Base-by-base conservation (phyloP, 2,888 invertebrate species). In the Lepidonotus clava region DNA sequence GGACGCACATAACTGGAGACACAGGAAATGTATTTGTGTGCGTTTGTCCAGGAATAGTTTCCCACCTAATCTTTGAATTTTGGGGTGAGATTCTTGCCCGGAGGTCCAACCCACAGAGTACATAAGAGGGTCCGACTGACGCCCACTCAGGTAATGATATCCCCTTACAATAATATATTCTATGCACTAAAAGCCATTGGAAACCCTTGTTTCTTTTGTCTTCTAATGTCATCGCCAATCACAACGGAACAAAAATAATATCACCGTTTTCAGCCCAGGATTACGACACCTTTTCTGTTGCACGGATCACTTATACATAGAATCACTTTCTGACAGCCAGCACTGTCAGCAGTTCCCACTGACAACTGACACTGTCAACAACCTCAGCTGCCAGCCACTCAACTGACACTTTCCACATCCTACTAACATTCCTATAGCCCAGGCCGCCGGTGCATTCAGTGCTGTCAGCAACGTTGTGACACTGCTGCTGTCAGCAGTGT, bases 211-310 rank as follows among this genome's bases (percentile, higher is more conserved):
- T 28, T 61, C 24, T 28, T 28, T n/a, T 6, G 4, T n/a, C 8
- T 71, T 38, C 71, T 38, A 66, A 66, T 32, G 24, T 38, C 71
- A 71, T 71, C 38, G 71, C 71, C 71, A 71, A 71, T 71, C 71
- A 71, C 71, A 71, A 71, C 71, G 71, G 71, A 71, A 71, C 71
- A 71, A 71, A 71, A 71, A 71, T 71, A 71, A 71, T 71, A 71
- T 71, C 71, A 71, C 71, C 71, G 71, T 71, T 71, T 71, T 34
- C 18, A n/a, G n/a, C n/a, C n/a, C n/a, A n/a, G n/a, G n/a, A n/a
- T n/a, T n/a, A n/a, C n/a, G n/a, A n/a, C n/a, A n/a, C n/a, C n/a
- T n/a, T n/a, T n/a, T n/a, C n/a, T n/a, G n/a, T n/a, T n/a, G n/a
- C n/a, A n/a, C n/a, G n/a, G n/a, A n/a, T n/a, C n/a, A n/a, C n/a